Percentiles rank a stretch among this genome's conserved stretches.
phyloP scores from a whole-genome alignment of 2,888 invertebrate species.

The Platycheirus albimanus region DNA sequence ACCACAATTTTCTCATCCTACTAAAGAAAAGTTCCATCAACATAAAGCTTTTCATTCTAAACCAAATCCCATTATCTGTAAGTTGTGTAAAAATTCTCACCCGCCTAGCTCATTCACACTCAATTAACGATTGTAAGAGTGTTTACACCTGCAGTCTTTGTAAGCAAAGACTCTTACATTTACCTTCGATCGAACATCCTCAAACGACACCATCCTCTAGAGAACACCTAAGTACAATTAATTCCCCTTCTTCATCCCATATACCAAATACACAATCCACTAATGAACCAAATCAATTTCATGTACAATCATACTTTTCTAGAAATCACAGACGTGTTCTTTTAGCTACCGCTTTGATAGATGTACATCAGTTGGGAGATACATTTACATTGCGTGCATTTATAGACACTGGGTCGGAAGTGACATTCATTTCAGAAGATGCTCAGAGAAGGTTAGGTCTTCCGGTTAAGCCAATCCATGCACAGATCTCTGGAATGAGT shows the following conservation, averaged over 20 bases:
- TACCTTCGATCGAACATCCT: too few species aligned
- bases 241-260: too few species aligned
- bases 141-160: constrained; percentile 5
- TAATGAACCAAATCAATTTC: not conserved
- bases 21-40: not conserved
- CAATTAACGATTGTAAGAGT: not conserved
- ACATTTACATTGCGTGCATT: constrained; percentile 16
- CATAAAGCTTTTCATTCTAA: not conserved
- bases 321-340: constrained; percentile 3
- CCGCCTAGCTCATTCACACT: not conserved
- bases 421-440: constrained; percentile 18
- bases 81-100: not conserved
- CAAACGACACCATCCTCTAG: too few species aligned
- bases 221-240: too few species aligned
- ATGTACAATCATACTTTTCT: constrained; percentile 12
- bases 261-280: too few species aligned
- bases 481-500: constrained; percentile 15
- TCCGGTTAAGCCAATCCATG: constrained; percentile 16
- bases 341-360: constrained; percentile 1
- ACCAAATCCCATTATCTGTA: not conserved
- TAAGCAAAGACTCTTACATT: too few species aligned
- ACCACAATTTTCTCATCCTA: not conserved
- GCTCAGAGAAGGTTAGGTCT: constrained; percentile 6
- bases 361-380: not conserved
- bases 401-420: constrained; percentile 2